phyloP scores from a whole-genome alignment of 1,140 invertebrate species.

The Atta colombica region DNA sequence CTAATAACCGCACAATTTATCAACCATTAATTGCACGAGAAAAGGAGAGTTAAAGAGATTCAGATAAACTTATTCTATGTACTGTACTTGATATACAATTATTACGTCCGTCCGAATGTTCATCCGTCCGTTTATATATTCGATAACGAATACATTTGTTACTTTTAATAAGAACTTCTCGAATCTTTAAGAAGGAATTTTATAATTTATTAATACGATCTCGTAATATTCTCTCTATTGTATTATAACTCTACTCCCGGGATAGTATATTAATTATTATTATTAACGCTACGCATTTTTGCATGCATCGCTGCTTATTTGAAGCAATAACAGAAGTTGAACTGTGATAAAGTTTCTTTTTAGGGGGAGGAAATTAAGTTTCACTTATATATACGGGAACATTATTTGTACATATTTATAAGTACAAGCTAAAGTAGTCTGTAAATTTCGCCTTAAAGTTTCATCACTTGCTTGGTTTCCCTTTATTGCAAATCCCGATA shows the following conservation, averaged over 20 bases:
- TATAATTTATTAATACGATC: slow-evolving; percentile 58
- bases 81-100: slow-evolving; percentile 57
- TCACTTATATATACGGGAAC: slow-evolving; percentile 12
- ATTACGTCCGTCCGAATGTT: slow-evolving; percentile 66
- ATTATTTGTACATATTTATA: slow-evolving; percentile 59
- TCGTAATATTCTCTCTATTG: slow-evolving; percentile 34
- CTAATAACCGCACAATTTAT: slow-evolving; percentile 54
- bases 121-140: slow-evolving; percentile 34
- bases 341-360: slow-evolving; percentile 68
- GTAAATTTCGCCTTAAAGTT: slow-evolving; percentile 43
- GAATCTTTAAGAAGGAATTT: slow-evolving; percentile 39
- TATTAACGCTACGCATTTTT: slow-evolving; percentile 23
- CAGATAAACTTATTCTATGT: slow-evolving; percentile 36
- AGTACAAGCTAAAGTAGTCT: slow-evolving; percentile 37
- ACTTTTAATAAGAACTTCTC: slow-evolving; percentile 17
- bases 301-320: slow-evolving; percentile 48
- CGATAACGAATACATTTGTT: slow-evolving; percentile 30
- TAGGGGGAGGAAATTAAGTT: slow-evolving; percentile 35
- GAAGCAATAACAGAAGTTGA: slow-evolving; percentile 57
- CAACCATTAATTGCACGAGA: slow-evolving; percentile 45
- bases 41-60: slow-evolving; percentile 12
- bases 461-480: slow-evolving; percentile 40
- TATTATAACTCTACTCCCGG: slow-evolving; percentile 41
- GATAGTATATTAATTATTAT: slow-evolving; percentile 24
- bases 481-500: slow-evolving; percentile 25